Percentiles rank a stretch among this genome's conserved stretches.
phyloP scores from a whole-genome alignment of 2,888 invertebrate genomes.

The Tenthredo scrophulariae region DNA sequence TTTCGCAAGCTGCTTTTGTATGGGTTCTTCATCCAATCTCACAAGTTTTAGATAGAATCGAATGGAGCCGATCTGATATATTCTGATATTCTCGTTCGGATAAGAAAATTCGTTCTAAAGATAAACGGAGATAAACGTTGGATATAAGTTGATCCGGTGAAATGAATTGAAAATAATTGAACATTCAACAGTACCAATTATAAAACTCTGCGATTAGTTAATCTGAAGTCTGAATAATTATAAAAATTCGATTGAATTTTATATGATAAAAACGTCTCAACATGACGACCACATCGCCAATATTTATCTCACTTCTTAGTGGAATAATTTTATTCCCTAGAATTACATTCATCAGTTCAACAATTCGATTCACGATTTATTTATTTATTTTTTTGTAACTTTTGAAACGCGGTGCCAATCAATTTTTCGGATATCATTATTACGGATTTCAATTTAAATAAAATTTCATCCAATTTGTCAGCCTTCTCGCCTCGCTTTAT shows the following conservation, averaged over 20 bases:
- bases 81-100: not conserved
- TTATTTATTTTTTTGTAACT: no score
- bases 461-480: no score
- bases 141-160: not conserved
- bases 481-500: no score
- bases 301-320: no score
- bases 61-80: not conserved
- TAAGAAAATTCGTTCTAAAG: not conserved
- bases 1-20: not conserved
- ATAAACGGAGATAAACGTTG: not conserved
- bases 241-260: not conserved
- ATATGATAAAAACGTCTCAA: not conserved
- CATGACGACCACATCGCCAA: no score
- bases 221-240: not conserved
- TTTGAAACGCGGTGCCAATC: no score
- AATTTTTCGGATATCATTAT: no score
- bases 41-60: not conserved
- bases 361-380: no score
- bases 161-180: not conserved
- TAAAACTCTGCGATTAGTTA: not conserved
- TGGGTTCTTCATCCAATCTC: not conserved
- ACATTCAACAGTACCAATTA: not conserved
- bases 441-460: no score
- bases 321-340: no score
- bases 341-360: no score